Evolutionary conservation across 1,140 invertebrate genomes (phyloP).

Genomic region (Microplitis mediator): DNA sequence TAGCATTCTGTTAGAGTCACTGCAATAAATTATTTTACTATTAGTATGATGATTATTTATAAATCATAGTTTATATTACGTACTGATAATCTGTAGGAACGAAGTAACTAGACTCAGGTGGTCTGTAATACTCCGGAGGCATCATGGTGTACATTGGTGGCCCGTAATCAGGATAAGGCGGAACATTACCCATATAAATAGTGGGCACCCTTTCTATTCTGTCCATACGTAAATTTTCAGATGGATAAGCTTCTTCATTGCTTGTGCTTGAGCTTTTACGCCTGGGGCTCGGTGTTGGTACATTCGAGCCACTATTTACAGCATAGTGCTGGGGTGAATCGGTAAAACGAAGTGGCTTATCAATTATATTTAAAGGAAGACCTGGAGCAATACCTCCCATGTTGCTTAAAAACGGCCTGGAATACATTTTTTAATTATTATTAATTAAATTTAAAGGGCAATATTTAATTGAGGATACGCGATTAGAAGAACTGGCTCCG

Average conservation of each 20-base stretch:
- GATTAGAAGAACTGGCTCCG: too few species aligned
- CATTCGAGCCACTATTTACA: constrained; percentile 54
- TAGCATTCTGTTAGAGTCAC: constrained; percentile 49
- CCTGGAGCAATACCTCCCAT: constrained; percentile 57
- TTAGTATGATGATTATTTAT: not conserved
- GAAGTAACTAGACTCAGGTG: constrained; percentile 50
- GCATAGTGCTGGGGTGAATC: constrained; percentile 76
- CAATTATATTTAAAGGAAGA: constrained; percentile 46
- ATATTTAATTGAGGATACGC: too few species aligned
- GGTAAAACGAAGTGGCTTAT: constrained; percentile 75
- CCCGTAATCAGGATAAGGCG: constrained; percentile 51
- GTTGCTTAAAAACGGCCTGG: constrained; percentile 54
- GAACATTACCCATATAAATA: constrained; percentile 60
- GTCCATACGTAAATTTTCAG: constrained; percentile 50
- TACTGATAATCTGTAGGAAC: constrained; percentile 54
- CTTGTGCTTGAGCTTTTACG: constrained; percentile 72
- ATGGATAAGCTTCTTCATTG: constrained; percentile 63
- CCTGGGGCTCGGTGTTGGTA: constrained; percentile 73
- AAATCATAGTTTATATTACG: constrained; percentile 31
- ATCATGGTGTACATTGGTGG: constrained; percentile 51
- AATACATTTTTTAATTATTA: constrained; percentile 24
- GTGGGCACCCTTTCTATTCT: constrained; percentile 62
- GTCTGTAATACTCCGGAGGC: constrained; percentile 46
- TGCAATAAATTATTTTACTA: constrained; percentile 38
- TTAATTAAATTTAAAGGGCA: too few species aligned